Evolutionary conservation across 1,140 invertebrate genomes (phyloP), one percentile per base, ranked within the genome.

Genomic region (Penaeus indicus): DNA sequence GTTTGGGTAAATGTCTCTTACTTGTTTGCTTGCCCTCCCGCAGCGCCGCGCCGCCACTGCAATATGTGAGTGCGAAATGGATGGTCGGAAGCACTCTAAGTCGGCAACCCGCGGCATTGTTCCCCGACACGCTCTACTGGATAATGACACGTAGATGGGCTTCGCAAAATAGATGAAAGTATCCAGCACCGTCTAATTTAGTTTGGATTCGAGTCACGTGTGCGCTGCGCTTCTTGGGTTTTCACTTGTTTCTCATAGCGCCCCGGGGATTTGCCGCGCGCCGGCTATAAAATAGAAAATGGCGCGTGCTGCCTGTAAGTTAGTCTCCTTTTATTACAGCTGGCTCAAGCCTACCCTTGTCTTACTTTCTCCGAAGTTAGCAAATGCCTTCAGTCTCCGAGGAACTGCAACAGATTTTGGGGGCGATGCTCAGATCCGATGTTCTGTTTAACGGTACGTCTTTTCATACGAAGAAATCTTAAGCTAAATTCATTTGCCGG

Each of bases 171-270:
- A 27, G 81, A 63, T 61, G n/a, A 63, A 47, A 32, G 81, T 83
- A 21, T 61, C 84, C 60, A 16, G 61, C 42, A 61, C 69, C 67
- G 38, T 85, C 22, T 75, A 85, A 54, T 85, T 61, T 77, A 61
- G 69, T 75, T 85, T 27, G n/a, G 72, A 72, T 61, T 60, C 84
- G 5, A 18, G 84, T 85, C 84, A 85, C 84, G 84, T 85, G 27
- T 75, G 69, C 69, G 69, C 32, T 85, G 67, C 69, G 84, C 84
- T 77, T 85, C 69, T 85, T 47, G 42, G 69, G 69, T 85, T 85
- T 85, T 85, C 84, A 85, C 84, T 85, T 85, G 84, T 85, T 85
- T 85, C 84, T 85, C 47, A 61, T 77, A 77, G 84, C 84, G 62
- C 69, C 69, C 72, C 32, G 8, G 83, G 83, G 83, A 77, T 77